Conservation (phyloP, 2,797 vertebrate species). For the Macropus fuliginosus region DNA sequence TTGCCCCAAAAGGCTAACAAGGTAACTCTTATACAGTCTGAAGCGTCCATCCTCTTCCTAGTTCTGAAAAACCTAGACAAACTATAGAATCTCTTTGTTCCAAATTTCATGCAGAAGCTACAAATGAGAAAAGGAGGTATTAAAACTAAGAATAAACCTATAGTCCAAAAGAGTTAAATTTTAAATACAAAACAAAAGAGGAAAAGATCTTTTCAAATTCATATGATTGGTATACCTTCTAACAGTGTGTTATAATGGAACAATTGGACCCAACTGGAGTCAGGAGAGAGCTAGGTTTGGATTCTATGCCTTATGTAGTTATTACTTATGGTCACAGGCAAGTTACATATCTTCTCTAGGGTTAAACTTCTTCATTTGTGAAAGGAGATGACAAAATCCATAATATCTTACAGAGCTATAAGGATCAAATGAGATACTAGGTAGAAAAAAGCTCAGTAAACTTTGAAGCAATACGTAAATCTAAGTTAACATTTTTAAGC, state of each 20-base stretch:
- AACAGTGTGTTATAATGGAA: not conserved
- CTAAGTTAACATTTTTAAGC: not conserved
- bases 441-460: not conserved
- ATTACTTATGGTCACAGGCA: not conserved
- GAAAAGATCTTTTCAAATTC: not conserved
- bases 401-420: not conserved
- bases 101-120: not conserved
- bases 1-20: not conserved
- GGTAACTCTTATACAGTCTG: not conserved
- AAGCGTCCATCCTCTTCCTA: not conserved
- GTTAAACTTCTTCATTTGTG: not conserved
- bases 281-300: not conserved
- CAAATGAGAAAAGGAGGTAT: not conserved
- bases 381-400: not conserved
- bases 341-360: not conserved
- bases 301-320: not conserved
- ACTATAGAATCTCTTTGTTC: not conserved
- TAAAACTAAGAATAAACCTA: slow-evolving; percentile 25
- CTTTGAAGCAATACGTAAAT: not conserved
- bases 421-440: not conserved
- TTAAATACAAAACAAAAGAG: not conserved
- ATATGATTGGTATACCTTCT: not conserved
- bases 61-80: not conserved
- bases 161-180: slow-evolving; percentile 22
- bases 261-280: not conserved